Base-by-base conservation (phyloP, 2,113 vertebrate genomes). In the Balaeniceps rex region DNA sequence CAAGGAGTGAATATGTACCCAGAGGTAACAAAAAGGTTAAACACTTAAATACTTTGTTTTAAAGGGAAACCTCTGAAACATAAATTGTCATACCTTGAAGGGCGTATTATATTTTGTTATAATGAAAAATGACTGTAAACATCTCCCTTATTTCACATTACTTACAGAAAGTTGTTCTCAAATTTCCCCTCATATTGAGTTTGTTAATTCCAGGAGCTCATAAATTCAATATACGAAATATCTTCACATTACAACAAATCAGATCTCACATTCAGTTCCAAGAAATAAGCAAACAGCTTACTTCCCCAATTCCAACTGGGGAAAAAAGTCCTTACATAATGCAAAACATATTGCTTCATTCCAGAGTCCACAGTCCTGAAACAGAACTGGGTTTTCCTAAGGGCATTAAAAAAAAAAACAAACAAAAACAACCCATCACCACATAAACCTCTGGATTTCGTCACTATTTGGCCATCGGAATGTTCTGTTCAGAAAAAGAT, bases 371-470 rank as follows among this genome's bases (percentile, higher is more conserved):
- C 46, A 61, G 64, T 79, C 49, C 88, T 92, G 77, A 81, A 84
- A 85, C 42, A 92, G 88, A 95, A 87, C 75, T 29, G 54, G 18
- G 12, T 86, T 84, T 68, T 88, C 31, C 85, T 65, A 47, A 16
- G 24, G 31, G 57, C n/a, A 78, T 49, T 51, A 91, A 95, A 82
- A 60, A 75, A 57, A 49, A 36, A 23, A 75, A n/a, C n/a, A n/a
- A n/a, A n/a, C n/a, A n/a, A n/a, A n/a, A n/a, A n/a, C n/a, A n/a
- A n/a, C n/a, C n/a, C n/a, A n/a, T n/a, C n/a, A 99, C 99, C 99
- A 99, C 99, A 99, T 99, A 97, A 99, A 99, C 82, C 99, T 99
- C 95, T 99, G 99, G 23, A 98, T 92, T 77, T 98, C 98, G 6
- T 98, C 93, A 93, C 95, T 99, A 96, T 99, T 86, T 10, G 99